phyloP scores from a whole-genome alignment of 92 coral and sea anemone genomes.

The Actinostola sp. region DNA sequence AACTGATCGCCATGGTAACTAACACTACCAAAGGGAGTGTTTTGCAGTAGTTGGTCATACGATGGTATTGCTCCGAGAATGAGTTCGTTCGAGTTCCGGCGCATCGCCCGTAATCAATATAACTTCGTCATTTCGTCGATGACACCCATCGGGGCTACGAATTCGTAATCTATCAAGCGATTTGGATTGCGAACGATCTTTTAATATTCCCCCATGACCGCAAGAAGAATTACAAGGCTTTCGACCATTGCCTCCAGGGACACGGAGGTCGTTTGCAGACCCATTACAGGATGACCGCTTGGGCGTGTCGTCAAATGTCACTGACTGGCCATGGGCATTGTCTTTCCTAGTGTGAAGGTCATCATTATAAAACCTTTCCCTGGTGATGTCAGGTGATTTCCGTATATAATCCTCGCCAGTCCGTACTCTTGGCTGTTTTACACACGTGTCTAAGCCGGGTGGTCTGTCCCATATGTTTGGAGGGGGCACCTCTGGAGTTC shows the following conservation, averaged over 20 bases:
- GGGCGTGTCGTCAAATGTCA: constrained; percentile 47
- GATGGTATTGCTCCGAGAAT: constrained; percentile 27
- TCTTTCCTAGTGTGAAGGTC: background rate
- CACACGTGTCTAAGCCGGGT: constrained; percentile 35
- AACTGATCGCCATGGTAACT: too few species aligned
- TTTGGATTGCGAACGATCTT: constrained; percentile 26
- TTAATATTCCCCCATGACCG: constrained; percentile 12
- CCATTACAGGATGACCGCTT: constrained; percentile 34
- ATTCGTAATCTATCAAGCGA: constrained; percentile 32
- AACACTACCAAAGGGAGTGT: background rate
- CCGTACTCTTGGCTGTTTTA: constrained; percentile 27
- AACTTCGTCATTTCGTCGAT: constrained; percentile 34
- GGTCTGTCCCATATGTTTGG: constrained; percentile 34
- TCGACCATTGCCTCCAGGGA: constrained; percentile 14
- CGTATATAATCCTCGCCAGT: background rate
- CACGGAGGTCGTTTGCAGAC: constrained; percentile 28
- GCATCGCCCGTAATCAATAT: constrained; percentile 15
- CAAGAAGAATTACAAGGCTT: constrained; percentile 21
- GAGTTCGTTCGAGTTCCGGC: constrained; percentile 28
- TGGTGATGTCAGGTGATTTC: constrained; percentile 19
- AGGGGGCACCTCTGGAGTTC: constrained; percentile 20
- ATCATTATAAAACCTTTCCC: constrained; percentile 14
- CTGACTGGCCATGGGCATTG: constrained; percentile 9
- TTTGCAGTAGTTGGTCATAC: constrained; percentile 18
- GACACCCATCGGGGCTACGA: constrained; percentile 18